Conservation (phyloP, 2,888 invertebrate genomes). For the Gymnocheta viridis region DNA sequence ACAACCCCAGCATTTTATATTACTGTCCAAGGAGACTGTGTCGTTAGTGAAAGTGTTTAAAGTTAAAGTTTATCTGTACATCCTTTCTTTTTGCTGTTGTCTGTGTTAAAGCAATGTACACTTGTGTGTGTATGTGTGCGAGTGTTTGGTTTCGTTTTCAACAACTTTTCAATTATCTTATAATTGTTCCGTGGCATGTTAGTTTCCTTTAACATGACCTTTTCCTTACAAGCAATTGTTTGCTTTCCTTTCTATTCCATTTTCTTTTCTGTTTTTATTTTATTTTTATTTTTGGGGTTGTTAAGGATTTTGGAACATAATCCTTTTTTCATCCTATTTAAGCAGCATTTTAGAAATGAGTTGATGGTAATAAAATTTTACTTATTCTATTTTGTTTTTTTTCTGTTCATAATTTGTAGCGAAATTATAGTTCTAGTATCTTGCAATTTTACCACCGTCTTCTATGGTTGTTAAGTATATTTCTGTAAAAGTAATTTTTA, state of each 20-base stretch:
- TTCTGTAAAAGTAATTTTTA: constrained; percentile 32
- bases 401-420: constrained; percentile 29
- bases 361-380: constrained; percentile 34
- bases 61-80: constrained; percentile 15
- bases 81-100: neutral
- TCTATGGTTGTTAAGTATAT: constrained; percentile 19
- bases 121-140: neutral
- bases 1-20: neutral
- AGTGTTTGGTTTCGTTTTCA: constrained; percentile 28
- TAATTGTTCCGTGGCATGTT: constrained; percentile 64
- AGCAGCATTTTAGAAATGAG: constrained; percentile 16
- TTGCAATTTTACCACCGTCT: neutral
- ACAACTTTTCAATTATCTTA: constrained; percentile 65
- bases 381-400: neutral
- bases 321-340: constrained; percentile 57
- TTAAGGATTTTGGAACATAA: constrained; percentile 33
- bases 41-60: constrained; percentile 36
- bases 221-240: constrained; percentile 32
- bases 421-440: constrained; percentile 23
- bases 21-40: neutral
- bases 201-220: constrained; percentile 50
- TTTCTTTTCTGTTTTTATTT: neutral
- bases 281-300: constrained; percentile 12
- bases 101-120: neutral
- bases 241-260: constrained; percentile 5